Evolutionary conservation across 2,113 vertebrate genomes (phyloP).

Genomic region (Marcusenius ussheri): DNA sequence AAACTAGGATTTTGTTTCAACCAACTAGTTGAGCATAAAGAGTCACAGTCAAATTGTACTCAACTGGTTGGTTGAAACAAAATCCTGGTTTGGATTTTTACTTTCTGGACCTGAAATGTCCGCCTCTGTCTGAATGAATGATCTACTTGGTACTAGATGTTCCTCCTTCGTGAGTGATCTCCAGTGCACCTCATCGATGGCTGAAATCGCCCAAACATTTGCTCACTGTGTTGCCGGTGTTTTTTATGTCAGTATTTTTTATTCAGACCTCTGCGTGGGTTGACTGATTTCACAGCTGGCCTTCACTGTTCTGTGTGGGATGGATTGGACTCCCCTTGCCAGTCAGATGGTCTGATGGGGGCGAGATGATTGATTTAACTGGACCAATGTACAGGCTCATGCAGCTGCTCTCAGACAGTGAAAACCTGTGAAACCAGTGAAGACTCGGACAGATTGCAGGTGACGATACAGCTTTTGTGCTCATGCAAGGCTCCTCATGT

Average conservation of each 20-base stretch:
- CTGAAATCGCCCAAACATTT: background rate
- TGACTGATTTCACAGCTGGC: slow-evolving; percentile 1
- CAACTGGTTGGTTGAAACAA: no score
- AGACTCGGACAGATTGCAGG: background rate
- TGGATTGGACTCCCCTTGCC: background rate
- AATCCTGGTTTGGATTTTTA: no score
- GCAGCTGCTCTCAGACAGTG: background rate
- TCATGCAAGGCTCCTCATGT: background rate
- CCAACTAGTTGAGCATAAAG: no score
- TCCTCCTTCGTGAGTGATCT: background rate
- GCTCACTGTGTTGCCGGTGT: background rate
- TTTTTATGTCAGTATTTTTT: background rate
- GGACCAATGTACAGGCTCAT: background rate
- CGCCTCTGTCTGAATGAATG: background rate
- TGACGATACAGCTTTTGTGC: background rate
- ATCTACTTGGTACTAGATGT: background rate
- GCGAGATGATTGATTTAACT: background rate
- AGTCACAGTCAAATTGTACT: no score
- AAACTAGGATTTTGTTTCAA: no score
- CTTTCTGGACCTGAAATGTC: no score
- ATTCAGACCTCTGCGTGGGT: background rate
- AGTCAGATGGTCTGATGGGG: background rate
- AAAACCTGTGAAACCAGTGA: background rate
- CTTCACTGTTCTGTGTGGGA: background rate
- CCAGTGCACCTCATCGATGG: no score